phyloP scores from a whole-genome alignment of 2,797 vertebrate genomes.

The Phrynocephalus forsythii region DNA sequence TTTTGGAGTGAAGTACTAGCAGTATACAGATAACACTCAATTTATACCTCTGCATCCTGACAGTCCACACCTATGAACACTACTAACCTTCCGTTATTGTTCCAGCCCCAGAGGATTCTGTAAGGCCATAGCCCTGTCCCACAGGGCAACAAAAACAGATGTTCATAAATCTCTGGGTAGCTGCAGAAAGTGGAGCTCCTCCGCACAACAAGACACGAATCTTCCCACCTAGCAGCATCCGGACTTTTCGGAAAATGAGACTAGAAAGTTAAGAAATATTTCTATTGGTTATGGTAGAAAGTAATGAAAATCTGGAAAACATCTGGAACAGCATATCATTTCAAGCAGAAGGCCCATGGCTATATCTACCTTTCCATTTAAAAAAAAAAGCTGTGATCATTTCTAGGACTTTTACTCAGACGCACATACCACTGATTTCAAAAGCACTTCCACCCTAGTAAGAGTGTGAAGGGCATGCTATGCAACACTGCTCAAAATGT shows the following conservation, averaged over 20 bases:
- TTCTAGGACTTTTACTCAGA: not conserved
- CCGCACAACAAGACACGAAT: slow-evolving; percentile 90
- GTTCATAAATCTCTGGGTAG: slow-evolving; percentile 98
- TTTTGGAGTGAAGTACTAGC: not conserved
- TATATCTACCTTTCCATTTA: not conserved
- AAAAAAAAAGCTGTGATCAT: not conserved
- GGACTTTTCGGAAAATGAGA: slow-evolving; percentile 91
- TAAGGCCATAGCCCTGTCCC: slow-evolving; percentile 95
- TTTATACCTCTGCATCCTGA: not conserved
- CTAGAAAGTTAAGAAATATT: slow-evolving; percentile 67
- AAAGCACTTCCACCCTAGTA: not conserved
- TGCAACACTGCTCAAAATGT: not conserved
- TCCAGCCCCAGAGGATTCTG: slow-evolving; percentile 92
- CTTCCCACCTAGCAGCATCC: slow-evolving; percentile 89
- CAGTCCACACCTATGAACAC: not conserved
- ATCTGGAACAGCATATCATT: not conserved
- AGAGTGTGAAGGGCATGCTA: not conserved
- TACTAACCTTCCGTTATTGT: slow-evolving; percentile 89
- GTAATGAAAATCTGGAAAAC: not conserved
- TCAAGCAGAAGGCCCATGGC: not conserved
- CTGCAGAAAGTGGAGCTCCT: slow-evolving; percentile 91
- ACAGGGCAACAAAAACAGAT: slow-evolving; percentile 97
- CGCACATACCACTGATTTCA: not conserved
- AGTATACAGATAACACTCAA: not conserved
- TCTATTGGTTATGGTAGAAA: slow-evolving; percentile 3